Percentiles rank a stretch among this genome's conserved stretches.
Evolutionary conservation across 2,113 vertebrate species (phyloP).

Genomic region (Onychostoma macrolepis): DNA sequence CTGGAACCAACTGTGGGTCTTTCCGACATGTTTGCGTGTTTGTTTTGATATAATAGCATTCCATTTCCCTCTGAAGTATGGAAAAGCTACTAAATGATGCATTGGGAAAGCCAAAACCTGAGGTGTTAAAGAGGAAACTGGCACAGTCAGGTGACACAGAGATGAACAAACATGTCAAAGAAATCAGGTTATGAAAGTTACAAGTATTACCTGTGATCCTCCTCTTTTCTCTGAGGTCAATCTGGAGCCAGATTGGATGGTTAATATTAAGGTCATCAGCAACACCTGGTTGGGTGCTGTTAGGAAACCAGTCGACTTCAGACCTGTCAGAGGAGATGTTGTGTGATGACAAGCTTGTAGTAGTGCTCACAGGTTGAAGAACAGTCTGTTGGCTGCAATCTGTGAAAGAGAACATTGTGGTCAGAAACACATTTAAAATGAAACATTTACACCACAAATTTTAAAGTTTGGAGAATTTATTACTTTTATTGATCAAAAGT

Average conservation of each 20-base stretch:
- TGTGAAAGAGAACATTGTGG: constrained; percentile 48
- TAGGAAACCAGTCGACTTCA: constrained; percentile 70
- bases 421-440: background rate
- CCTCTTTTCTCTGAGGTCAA: constrained; percentile 84
- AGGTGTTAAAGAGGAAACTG: background rate
- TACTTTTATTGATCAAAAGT: background rate
- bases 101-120: background rate
- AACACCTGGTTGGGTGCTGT: constrained; percentile 62
- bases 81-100: background rate
- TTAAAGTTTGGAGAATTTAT: background rate
- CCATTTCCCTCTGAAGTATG: background rate
- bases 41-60: background rate
- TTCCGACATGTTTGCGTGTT: constrained; percentile 18
- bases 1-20: constrained; percentile 7
- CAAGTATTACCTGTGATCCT: constrained; percentile 79
- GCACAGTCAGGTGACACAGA: background rate
- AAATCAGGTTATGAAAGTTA: background rate
- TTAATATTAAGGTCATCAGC: constrained; percentile 60
- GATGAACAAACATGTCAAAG: background rate
- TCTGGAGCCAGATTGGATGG: constrained; percentile 76
- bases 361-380: constrained; percentile 67
- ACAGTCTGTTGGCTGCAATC: constrained; percentile 77
- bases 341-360: constrained; percentile 76
- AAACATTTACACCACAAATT: background rate
- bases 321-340: constrained; percentile 68